Evolutionary conservation across 2,113 vertebrate species (phyloP).

Genomic region (Epinephelus cyanopodus): DNA sequence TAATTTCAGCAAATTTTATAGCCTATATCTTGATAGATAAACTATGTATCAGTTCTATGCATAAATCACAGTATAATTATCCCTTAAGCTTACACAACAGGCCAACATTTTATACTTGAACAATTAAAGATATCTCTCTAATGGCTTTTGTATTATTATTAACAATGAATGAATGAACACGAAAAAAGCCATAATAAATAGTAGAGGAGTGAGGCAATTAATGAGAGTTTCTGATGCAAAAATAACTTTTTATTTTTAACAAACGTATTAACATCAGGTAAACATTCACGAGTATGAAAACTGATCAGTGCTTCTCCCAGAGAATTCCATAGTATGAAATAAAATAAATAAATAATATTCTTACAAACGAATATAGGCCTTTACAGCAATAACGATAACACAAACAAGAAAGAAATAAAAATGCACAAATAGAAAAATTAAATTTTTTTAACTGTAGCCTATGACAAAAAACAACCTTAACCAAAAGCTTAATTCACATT

Average conservation of each 20-base stretch:
- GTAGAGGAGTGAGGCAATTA: neutral
- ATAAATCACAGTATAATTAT: neutral
- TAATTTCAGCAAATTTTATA: neutral
- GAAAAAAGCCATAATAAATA: neutral
- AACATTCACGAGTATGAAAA: slow-evolving; percentile 58
- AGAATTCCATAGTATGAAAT: slow-evolving; percentile 1
- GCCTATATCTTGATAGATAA: neutral
- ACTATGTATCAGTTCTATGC: neutral
- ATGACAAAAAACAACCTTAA: neutral
- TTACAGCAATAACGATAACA: neutral
- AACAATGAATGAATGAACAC: neutral
- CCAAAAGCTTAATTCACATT: neutral
- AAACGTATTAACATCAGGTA: slow-evolving; percentile 50
- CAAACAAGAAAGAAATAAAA: neutral
- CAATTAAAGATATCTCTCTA: neutral
- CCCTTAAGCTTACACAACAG: no score
- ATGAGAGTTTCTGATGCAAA: slow-evolving; percentile 51
- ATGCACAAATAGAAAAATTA: neutral
- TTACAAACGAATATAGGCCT: neutral
- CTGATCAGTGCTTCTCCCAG: slow-evolving; percentile 44
- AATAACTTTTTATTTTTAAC: slow-evolving; percentile 75
- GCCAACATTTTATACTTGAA: neutral
- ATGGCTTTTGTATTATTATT: neutral
- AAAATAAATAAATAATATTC: slow-evolving; percentile 61
- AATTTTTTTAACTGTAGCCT: neutral